Conservation (phyloP, 1,140 invertebrate species). For the Drosophila pseudoobscura region DNA sequence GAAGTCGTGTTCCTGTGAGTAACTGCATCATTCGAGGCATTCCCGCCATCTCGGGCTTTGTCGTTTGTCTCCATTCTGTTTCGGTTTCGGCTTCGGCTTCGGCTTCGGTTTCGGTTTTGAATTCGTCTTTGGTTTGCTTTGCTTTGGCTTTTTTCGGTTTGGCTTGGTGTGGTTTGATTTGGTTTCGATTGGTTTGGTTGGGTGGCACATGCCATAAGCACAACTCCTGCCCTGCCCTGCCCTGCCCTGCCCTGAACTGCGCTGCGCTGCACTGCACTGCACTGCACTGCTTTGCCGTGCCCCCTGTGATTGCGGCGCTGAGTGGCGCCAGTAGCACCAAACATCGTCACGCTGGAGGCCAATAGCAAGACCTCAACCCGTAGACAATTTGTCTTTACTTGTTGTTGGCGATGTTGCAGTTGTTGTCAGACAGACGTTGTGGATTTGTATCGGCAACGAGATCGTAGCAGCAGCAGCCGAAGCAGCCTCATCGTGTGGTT, state of each 20-base stretch:
- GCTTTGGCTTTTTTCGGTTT: slow-evolving; percentile 33
- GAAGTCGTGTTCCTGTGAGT: no score
- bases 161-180: slow-evolving; percentile 56
- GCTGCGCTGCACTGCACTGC: slow-evolving; percentile 40
- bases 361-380: slow-evolving; percentile 80
- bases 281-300: background rate
- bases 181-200: slow-evolving; percentile 59
- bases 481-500: background rate
- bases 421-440: background rate
- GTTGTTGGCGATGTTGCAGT: slow-evolving; percentile 21
- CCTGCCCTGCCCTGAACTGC: background rate
- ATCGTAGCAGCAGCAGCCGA: slow-evolving; percentile 4
- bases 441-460: slow-evolving; percentile 33
- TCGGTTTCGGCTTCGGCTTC: no score
- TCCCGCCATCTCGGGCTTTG: no score
- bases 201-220: slow-evolving; percentile 73
- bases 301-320: slow-evolving; percentile 45
- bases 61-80: no score
- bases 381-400: slow-evolving; percentile 79
- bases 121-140: background rate
- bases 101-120: no score
- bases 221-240: slow-evolving; percentile 7
- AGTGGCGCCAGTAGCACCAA: slow-evolving; percentile 66
- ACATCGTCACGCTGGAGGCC: slow-evolving; percentile 76
- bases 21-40: no score